Conservation (phyloP, 2,797 vertebrate species). For the Characodon lateralis region DNA sequence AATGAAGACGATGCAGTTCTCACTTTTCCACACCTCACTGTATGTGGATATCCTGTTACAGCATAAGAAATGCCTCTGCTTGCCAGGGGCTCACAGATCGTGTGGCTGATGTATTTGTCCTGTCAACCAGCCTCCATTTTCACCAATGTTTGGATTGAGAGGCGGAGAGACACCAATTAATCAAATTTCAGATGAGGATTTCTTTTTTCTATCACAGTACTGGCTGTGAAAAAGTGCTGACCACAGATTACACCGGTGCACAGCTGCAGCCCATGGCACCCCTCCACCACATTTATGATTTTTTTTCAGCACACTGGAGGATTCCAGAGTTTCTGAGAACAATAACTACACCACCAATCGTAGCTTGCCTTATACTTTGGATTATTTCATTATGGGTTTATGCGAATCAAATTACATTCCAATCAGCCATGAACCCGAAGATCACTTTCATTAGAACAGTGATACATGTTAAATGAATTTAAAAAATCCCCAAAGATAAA, state of each 20-base stretch:
- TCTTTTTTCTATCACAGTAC: conserved; percentile 52
- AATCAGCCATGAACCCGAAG: conserved; percentile 67
- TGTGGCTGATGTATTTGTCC: conserved; percentile 72
- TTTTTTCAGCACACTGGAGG: conserved; percentile 53
- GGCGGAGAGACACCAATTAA: conserved; percentile 71
- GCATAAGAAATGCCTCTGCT: conserved; percentile 74
- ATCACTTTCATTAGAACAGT: conserved; percentile 72
- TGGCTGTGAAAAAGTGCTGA: conserved; percentile 74
- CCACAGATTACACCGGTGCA: conserved; percentile 59
- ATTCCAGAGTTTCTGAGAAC: conserved; percentile 51
- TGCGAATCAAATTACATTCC: conserved; percentile 70
- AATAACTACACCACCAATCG: conserved; percentile 57
- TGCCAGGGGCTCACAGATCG: conserved; percentile 65
- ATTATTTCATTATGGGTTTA: conserved; percentile 62
- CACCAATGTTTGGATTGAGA: conserved; percentile 77
- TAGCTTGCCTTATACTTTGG: conserved; percentile 47
- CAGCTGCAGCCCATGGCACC: conserved; percentile 40
- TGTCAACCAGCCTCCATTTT: conserved; percentile 70
- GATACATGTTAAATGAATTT: conserved; percentile 66
- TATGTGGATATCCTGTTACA: conserved; percentile 75
- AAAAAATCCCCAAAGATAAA: conserved; percentile 36
- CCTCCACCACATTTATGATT: conserved; percentile 60
- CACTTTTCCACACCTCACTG: conserved; percentile 73
- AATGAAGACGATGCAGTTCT: conserved; percentile 79
- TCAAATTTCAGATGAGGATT: conserved; percentile 73